phyloP scores from a whole-genome alignment of 2,113 vertebrate species.

The Monopterus albus region DNA sequence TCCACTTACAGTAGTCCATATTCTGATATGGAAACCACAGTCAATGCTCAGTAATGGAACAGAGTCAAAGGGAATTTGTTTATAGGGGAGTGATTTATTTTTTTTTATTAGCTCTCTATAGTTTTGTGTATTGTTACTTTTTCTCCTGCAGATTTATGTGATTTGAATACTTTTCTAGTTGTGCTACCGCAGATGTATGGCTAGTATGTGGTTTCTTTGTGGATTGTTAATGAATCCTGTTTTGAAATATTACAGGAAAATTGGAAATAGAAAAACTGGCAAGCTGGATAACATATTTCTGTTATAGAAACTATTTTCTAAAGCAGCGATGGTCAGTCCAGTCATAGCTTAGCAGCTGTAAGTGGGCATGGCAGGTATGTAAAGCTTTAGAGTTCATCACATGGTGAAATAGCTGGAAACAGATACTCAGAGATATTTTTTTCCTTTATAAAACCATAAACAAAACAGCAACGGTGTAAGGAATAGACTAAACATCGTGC shows the following conservation, averaged over 20 bases:
- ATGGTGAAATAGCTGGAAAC: not conserved
- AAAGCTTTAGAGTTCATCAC: no score
- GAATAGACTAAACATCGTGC: no score
- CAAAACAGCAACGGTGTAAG: no score
- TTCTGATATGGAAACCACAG: slow-evolving; percentile 41
- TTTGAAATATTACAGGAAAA: slow-evolving; percentile 10
- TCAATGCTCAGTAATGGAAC: slow-evolving; percentile 48
- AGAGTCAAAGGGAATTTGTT: slow-evolving; percentile 49
- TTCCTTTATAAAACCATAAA: no score
- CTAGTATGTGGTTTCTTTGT: slow-evolving; percentile 9
- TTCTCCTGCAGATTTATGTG: slow-evolving; percentile 58
- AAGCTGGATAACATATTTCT: slow-evolving; percentile 2
- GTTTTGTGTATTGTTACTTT: slow-evolving; percentile 52
- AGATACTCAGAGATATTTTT: no score
- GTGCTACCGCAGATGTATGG: slow-evolving; percentile 14
- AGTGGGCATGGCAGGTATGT: not conserved
- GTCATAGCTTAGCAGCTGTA: not conserved
- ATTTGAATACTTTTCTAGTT: no score
- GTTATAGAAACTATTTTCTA: not conserved
- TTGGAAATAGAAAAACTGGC: not conserved
- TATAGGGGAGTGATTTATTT: slow-evolving; percentile 60
- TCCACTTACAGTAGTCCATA: slow-evolving; percentile 16
- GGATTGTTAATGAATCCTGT: slow-evolving; percentile 1
- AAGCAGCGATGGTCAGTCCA: not conserved
- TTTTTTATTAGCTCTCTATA: slow-evolving; percentile 58